Percentiles rank a stretch among this genome's conserved stretches.
These are phyloP conservation scores for Micronycteris hirsuta DNA, from an alignment of 2,113 vertebrate genomes.

Conservation along the genomic window DNA sequence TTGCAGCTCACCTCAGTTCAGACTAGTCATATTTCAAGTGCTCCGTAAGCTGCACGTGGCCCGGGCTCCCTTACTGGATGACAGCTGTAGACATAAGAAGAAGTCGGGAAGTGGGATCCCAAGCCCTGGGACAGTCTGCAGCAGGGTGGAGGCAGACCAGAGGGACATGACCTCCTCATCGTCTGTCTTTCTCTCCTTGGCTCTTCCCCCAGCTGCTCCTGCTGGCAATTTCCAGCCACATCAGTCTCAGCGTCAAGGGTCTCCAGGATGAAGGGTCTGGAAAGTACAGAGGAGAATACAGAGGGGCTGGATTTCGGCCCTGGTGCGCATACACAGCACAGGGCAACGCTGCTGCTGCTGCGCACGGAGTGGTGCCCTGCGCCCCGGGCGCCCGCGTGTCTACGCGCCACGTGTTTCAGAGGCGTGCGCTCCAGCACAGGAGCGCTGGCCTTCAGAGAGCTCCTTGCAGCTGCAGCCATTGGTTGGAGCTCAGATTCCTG, in stretches of 20 bases:
- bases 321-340: not conserved
- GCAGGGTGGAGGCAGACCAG: too few relatives aligned
- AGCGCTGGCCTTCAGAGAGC: constrained; percentile 79
- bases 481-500: constrained; percentile 79
- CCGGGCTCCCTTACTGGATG: not conserved
- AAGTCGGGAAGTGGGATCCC: not conserved
- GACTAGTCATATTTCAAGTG: not conserved
- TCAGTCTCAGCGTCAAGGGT: not conserved
- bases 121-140: not conserved
- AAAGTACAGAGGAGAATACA: not conserved
- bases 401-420: constrained; percentile 53
- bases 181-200: not conserved
- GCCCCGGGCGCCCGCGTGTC: not conserved
- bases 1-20: not conserved
- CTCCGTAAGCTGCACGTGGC: not conserved
- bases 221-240: not conserved
- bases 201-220: not conserved
- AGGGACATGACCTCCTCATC: not conserved
- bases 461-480: constrained; percentile 72
- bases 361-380: not conserved
- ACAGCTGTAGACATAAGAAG: not conserved
- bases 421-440: constrained; percentile 66
- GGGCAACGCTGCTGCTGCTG: not conserved
- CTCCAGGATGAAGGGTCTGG: not conserved
- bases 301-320: not conserved